phyloP scores from a whole-genome alignment of 2,888 invertebrate genomes.

The Drosophila phalerata region DNA sequence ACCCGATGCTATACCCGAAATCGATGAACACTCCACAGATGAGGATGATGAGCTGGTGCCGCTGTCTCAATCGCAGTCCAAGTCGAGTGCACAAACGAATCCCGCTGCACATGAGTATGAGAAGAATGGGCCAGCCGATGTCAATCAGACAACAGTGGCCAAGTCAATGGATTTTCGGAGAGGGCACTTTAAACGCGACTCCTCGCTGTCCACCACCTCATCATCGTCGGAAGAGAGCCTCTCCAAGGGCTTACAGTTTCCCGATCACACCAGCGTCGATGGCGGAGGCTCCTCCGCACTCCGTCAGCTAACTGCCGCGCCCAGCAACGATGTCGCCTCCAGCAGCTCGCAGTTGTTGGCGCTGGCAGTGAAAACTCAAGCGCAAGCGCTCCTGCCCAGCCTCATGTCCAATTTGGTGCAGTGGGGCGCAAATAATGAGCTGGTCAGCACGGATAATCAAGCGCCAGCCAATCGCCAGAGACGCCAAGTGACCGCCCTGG shows the following conservation, averaged over 20 bases:
- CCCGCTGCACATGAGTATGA: slow-evolving; percentile 19
- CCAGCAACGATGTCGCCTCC: slow-evolving; percentile 11
- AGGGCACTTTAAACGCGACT: slow-evolving; percentile 84
- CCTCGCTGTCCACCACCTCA: slow-evolving; percentile 82
- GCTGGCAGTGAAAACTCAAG: slow-evolving; percentile 62
- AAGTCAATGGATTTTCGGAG: slow-evolving; percentile 80
- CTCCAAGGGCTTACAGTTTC: slow-evolving; percentile 84
- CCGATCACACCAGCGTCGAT: slow-evolving; percentile 79
- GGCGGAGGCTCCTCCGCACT: slow-evolving; percentile 40
- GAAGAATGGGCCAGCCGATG: not conserved
- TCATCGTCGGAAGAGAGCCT: slow-evolving; percentile 85
- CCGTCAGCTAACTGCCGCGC: slow-evolving; percentile 50
- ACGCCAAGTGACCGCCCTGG: slow-evolving; percentile 71
- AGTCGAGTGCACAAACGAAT: slow-evolving; percentile 5
- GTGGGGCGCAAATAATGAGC: slow-evolving; percentile 57
- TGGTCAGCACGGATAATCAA: slow-evolving; percentile 18
- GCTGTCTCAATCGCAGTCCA: slow-evolving; percentile 33
- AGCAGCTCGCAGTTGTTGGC: slow-evolving; percentile 44
- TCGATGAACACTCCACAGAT: slow-evolving; percentile 84
- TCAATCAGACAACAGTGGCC: slow-evolving; percentile 4
- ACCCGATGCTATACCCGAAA: slow-evolving; percentile 84
- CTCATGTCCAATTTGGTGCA: slow-evolving; percentile 80
- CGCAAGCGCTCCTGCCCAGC: slow-evolving; percentile 76
- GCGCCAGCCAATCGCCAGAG: slow-evolving; percentile 38
- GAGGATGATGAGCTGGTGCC: slow-evolving; percentile 80